These are phyloP conservation scores for Ectropis grisescens DNA, from an alignment of 1,140 invertebrate genomes.

Conservation along the genomic window DNA sequence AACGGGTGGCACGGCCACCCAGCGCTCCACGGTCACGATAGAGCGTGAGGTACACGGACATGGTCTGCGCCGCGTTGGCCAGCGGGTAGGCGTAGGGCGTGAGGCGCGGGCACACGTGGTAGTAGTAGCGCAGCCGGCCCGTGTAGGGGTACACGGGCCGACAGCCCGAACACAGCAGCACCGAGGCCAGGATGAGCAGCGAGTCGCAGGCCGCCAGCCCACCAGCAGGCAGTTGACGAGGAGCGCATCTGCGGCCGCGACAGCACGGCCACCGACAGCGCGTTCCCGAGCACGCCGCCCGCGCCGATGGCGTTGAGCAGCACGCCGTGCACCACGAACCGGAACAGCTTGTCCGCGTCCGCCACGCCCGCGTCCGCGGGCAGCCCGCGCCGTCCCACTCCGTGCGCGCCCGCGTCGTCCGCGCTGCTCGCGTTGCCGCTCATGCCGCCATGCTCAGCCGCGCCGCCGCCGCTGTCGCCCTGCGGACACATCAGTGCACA, in stretches of 20 bases:
- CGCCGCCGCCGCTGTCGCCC: no score
- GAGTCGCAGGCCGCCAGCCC: conserved; percentile 92
- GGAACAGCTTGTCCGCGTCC: conserved; percentile 70
- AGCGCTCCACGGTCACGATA: conserved; percentile 96
- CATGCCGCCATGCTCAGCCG: not conserved
- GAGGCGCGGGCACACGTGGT: conserved; percentile 84
- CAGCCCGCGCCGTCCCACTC: no score
- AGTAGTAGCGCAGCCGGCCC: conserved; percentile 81
- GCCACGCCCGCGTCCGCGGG: conserved; percentile 54
- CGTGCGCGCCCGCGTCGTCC: conserved; percentile 26
- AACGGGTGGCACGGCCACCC: conserved; percentile 95
- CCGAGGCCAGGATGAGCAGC: conserved; percentile 86
- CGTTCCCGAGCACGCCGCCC: conserved; percentile 90
- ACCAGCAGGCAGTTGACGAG: conserved; percentile 93
- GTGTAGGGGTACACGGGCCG: conserved; percentile 87
- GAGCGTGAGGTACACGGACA: conserved; percentile 94
- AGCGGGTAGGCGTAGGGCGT: conserved; percentile 89
- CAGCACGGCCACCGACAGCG: conserved; percentile 91
- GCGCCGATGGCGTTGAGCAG: conserved; percentile 85
- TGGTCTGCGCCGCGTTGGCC: conserved; percentile 90
- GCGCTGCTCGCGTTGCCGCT: conserved; percentile 5
- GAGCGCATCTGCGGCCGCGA: conserved; percentile 93
- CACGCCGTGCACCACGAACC: conserved; percentile 89
- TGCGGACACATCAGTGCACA: no score
- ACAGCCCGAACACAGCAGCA: conserved; percentile 90